These are phyloP conservation scores for Danio aesculapii DNA, from an alignment of 2,797 vertebrate species.

Conservation along the genomic window DNA sequence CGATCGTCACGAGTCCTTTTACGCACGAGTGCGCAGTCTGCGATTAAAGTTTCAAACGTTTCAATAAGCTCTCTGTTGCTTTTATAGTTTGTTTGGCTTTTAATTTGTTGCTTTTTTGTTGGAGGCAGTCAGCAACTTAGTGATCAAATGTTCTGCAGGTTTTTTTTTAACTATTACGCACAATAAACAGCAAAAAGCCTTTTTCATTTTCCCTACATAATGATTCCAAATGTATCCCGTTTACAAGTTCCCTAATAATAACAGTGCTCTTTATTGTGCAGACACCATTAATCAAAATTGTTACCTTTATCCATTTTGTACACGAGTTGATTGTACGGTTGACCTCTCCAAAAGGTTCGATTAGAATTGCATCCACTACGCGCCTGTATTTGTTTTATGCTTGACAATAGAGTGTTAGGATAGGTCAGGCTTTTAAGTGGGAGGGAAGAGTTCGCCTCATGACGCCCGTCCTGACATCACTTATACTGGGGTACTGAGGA, in stretches of 20 bases:
- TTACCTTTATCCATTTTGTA: neutral
- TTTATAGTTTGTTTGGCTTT: neutral
- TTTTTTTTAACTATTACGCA: too few relatives aligned
- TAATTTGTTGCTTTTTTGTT: neutral
- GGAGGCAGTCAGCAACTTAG: neutral
- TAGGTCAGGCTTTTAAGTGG: conserved; percentile 52
- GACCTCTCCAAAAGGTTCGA: neutral
- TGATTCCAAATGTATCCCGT: neutral
- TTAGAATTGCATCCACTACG: neutral
- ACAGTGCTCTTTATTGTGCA: neutral
- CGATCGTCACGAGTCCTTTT: conserved; percentile 19
- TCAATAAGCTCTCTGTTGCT: neutral
- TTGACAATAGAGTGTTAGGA: conserved; percentile 54
- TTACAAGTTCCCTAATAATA: too few relatives aligned
- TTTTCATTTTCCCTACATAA: neutral
- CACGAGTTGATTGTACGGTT: neutral
- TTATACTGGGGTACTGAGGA: conserved; percentile 67
- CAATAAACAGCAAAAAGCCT: too few relatives aligned
- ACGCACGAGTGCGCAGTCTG: conserved; percentile 17
- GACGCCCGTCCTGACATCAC: conserved; percentile 80
- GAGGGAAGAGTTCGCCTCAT: conserved; percentile 68
- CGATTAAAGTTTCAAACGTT: conserved; percentile 19
- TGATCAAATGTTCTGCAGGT: neutral
- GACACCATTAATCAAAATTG: neutral
- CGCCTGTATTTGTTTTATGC: conserved; percentile 52